Base-by-base conservation (phyloP, 2,113 vertebrate species). In the Eretmodus cyanostictus region DNA sequence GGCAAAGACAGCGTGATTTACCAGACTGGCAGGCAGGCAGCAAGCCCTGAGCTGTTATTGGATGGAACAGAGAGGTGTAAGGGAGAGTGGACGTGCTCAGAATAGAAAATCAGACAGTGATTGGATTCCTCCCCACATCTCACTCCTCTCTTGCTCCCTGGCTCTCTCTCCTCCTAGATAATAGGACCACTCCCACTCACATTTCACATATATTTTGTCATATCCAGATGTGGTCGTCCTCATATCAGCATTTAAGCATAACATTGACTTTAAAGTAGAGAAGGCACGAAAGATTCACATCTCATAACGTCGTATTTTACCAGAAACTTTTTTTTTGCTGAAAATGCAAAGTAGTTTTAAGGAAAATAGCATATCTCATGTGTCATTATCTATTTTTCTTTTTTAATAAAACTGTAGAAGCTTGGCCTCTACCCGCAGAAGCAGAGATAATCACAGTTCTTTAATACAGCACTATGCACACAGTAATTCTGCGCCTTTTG, bases 1-100 rank as follows among this genome's bases (percentile, higher is more conserved):
- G 88, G 92, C 91, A 95, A 94, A 95, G 95, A 93, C 94, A 13
- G 86, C 89, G 80, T 95, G 94, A 95, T 95, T 95, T 95, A 94
- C 87, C 94, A 95, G 93, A 91, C 91, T 90, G 91, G 91, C 94
- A 92, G 93, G 93, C 93, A 91, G 92, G 92, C 91, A 88, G 90
- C 89, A 82, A 91, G 90, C 93, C 87, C 88, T 91, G 92, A 91
- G 90, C 94, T 91, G 89, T 92, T 94, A 94, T 94, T 94, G 92
- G 93, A 94, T 91, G 86, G 93, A 95, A 93, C 90, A 88, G 91
- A 91, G 92, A 94, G 91, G 92, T 94, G 92, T 92, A 92, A 92
- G 89, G 91, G 86, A 94, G 91, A 91, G 89, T 68, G 90, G 82
- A 93, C 90, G 89, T 96, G 94, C 94, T 95, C 91, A 89, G 94